phyloP scores from a whole-genome alignment of 2,888 invertebrate species.

The Cephus nigrinus region DNA sequence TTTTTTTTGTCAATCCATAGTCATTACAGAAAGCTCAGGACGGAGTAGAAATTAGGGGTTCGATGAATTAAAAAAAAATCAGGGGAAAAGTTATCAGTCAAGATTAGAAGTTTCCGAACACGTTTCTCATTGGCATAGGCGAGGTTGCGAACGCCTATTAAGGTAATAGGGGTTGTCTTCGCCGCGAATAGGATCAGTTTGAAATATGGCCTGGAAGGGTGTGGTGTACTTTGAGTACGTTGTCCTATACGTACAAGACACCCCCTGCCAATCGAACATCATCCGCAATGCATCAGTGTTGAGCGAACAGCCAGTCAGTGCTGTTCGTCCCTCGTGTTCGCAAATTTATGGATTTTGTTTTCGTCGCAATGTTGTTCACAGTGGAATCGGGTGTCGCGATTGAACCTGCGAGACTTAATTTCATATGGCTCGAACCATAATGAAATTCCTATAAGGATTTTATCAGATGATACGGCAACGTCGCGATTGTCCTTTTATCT shows the following conservation, averaged over 20 bases:
- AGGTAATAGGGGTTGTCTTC: conserved; percentile 31
- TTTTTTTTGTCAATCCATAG: too few species aligned
- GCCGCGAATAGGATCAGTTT: conserved; percentile 4
- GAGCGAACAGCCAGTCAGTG: conserved; percentile 41
- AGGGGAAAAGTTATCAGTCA: conserved; percentile 29
- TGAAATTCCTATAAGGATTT: neutral
- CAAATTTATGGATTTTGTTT: neutral
- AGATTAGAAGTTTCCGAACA: conserved; percentile 36
- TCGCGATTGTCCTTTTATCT: too few species aligned
- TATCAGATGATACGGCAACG: too few species aligned
- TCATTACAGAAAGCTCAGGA: too few species aligned
- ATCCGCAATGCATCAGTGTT: conserved; percentile 52
- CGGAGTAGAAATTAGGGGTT: too few species aligned
- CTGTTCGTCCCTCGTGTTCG: conserved; percentile 33
- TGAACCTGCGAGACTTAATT: neutral
- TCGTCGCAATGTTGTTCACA: neutral
- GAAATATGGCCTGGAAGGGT: conserved; percentile 34
- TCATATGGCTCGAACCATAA: neutral
- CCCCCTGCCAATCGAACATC: conserved; percentile 30
- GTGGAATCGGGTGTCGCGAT: neutral
- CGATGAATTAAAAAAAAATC: neutral
- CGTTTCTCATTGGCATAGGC: conserved; percentile 29
- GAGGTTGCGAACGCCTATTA: conserved; percentile 41
- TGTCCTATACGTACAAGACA: conserved; percentile 30
- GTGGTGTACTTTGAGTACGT: conserved; percentile 31